A percentile compares a stretch with the other conserved stretches of the same genome.
Conservation (phyloP, 2,888 invertebrate species). For the Drosophila paracracens region DNA sequence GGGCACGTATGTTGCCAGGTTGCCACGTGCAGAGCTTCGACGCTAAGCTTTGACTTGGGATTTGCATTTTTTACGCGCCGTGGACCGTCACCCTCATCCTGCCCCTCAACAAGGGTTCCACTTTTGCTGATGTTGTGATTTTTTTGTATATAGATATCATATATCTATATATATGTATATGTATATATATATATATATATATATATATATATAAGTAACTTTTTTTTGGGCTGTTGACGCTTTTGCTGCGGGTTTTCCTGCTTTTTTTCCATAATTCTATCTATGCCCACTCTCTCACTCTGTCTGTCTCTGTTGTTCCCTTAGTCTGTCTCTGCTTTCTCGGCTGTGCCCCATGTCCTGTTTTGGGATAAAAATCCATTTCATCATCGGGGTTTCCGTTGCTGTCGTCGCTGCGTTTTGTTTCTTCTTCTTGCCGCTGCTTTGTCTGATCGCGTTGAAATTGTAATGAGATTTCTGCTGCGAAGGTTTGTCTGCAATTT, state of each 20-base stretch:
- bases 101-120: constrained; percentile 41
- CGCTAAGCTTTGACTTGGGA: constrained; percentile 83
- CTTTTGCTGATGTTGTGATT: constrained; percentile 80
- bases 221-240: constrained; percentile 66
- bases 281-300: constrained; percentile 2
- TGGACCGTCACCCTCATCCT: constrained; percentile 40
- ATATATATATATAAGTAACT: neutral
- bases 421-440: constrained; percentile 41
- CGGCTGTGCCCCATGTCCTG: constrained; percentile 62
- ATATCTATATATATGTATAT: too few species aligned
- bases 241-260: constrained; percentile 74
- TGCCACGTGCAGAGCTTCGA: constrained; percentile 73
- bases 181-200: neutral
- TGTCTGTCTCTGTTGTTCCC: constrained; percentile 6
- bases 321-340: constrained; percentile 21
- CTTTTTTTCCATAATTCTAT: constrained; percentile 53
- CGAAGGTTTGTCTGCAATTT: constrained; percentile 72
- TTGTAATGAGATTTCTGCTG: constrained; percentile 82
- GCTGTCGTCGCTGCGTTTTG: constrained; percentile 42
- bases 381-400: constrained; percentile 78
- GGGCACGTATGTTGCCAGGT: constrained; percentile 65
- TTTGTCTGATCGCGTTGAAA: constrained; percentile 82
- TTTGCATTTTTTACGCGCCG: constrained; percentile 80
- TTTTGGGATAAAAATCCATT: constrained; percentile 82
- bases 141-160: constrained; percentile 26